Evolutionary conservation across 1,140 invertebrate genomes (phyloP).

Genomic region (Magallana gigas): DNA sequence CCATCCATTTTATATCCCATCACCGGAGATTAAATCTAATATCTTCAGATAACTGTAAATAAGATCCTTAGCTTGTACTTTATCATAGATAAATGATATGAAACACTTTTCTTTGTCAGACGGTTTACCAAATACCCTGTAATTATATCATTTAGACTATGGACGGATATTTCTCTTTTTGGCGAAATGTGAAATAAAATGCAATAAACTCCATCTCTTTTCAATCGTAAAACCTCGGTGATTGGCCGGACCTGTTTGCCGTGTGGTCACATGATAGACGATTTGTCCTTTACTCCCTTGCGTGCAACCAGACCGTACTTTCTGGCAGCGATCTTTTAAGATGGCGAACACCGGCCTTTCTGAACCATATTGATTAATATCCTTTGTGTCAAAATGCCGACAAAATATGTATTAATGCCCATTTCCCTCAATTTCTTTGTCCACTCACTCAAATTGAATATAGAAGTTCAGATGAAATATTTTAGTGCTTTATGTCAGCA

Average conservation of each 20-base stretch:
- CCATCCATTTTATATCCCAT: neutral
- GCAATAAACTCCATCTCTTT: slow-evolving; percentile 4
- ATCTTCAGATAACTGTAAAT: neutral
- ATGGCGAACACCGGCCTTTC: neutral
- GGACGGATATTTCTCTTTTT: neutral
- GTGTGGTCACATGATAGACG: neutral
- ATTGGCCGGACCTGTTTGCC: neutral
- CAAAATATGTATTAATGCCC: neutral
- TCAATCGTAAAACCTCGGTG: neutral
- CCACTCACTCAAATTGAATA: neutral
- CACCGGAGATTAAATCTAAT: slow-evolving; percentile 23
- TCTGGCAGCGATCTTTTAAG: neutral
- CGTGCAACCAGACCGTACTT: neutral
- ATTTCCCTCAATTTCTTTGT: neutral
- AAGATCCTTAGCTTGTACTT: slow-evolving; percentile 5
- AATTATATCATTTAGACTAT: slow-evolving; percentile 27
- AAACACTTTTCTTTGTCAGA: neutral
- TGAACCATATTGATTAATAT: slow-evolving; percentile 18
- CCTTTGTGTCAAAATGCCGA: slow-evolving; percentile 12
- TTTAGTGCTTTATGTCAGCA: neutral
- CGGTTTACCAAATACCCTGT: neutral
- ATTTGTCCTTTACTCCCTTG: neutral
- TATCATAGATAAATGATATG: slow-evolving; percentile 12
- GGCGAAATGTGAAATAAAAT: neutral
- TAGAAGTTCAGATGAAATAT: neutral